phyloP scores from a whole-genome alignment of 2,113 vertebrate genomes.

The Axis porcinus region DNA sequence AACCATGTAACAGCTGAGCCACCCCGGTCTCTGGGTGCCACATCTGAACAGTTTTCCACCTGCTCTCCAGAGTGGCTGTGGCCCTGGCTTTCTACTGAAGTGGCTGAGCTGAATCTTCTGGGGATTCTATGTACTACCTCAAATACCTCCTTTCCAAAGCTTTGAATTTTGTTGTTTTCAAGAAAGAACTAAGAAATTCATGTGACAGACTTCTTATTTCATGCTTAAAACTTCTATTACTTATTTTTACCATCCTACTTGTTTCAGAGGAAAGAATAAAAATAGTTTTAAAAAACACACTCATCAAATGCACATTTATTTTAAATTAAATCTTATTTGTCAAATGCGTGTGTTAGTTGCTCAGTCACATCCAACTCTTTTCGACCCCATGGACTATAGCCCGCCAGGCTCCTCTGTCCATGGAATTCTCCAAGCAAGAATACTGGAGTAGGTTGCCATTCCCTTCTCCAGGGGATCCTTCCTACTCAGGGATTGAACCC shows the following conservation, averaged over 20 bases:
- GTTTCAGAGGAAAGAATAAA: neutral
- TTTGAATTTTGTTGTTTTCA: neutral
- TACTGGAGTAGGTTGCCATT: neutral
- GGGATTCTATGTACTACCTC: accelerated
- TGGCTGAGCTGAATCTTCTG: too few relatives aligned
- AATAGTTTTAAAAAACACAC: neutral
- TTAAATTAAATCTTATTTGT: neutral
- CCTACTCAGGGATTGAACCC: neutral
- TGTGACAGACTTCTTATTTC: neutral
- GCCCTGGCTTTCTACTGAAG: neutral
- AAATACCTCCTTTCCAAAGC: neutral
- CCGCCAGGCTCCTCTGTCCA: neutral
- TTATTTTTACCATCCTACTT: neutral
- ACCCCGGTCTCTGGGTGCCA: neutral
- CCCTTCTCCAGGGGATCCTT: neutral
- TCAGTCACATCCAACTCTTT: neutral
- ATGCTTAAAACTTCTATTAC: neutral
- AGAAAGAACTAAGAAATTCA: neutral
- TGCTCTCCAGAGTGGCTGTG: neutral
- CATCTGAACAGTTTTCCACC: neutral
- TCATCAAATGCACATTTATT: neutral
- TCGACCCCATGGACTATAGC: neutral
- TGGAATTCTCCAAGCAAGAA: neutral
- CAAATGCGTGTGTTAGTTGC: neutral
- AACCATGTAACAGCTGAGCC: too few relatives aligned